Base-by-base conservation (phyloP, 2,113 vertebrate species). In the Talpa occidentalis region DNA sequence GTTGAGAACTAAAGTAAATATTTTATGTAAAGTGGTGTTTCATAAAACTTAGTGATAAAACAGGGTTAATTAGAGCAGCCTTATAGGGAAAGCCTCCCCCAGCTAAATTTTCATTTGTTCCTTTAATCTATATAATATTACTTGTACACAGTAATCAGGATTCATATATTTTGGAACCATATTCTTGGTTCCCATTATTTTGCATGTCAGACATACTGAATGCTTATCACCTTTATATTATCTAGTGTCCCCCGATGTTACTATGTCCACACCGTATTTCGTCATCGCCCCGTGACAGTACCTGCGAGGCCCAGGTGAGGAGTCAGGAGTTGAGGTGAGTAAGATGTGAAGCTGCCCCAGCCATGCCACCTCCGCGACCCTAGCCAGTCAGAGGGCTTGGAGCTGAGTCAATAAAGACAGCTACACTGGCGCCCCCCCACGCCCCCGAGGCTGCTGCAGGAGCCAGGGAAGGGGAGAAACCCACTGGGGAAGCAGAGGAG, bases 111-210 rank as follows among this genome's bases (percentile, higher is more conserved):
- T 24, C 32, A 47, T 64, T 44, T 37, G 10, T 92, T 85, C 49
- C 42, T 81, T 80, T 56, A 47, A 37, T 77, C 74, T 90, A 70
- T 26, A 69, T 60, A 35, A 79, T 26, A 80, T 49, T 47, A 89
- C 30, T 47, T 89, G 30, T 54, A 9, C 6, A n/a, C 0, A 42
- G 19, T 64, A 67, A 52, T 74, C 54, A 28, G 24, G 47, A 44
- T 62, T 77, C 24, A 30, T 14, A 69, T 64, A 86, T 66, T 82
- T 54, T 44, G 35, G 17, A 76, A 69, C 49, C 64, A 70, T 1
- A 82, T 54, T 89, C 83, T 60, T 84, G 32, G 44, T 35, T 67
- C 86, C 40, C 35, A 72, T 59, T 82, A 90, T 83, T 88, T 82
- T 70, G 76, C n/a, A 80, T 54, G 11, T 8, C 87, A 15, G 32